Conservation (phyloP, 64 coral and sea anemone species). For the Porites australiensis region DNA sequence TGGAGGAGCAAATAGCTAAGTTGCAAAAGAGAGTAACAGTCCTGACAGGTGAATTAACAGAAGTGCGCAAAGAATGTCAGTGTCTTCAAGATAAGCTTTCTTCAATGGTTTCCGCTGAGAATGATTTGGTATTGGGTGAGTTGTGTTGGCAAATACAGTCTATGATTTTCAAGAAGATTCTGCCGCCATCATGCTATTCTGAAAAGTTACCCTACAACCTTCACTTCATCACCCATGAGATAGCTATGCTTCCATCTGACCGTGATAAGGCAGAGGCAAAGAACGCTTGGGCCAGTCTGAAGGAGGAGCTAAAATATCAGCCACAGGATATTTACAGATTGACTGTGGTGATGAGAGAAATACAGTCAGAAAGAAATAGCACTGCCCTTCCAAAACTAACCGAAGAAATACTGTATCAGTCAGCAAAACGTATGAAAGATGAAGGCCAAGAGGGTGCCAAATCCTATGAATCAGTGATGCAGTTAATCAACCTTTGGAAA, state of each 20-base stretch:
- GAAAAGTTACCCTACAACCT: not conserved
- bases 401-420: not conserved
- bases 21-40: no score
- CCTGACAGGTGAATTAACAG: not conserved
- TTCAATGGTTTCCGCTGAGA: not conserved
- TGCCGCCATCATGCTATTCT: not conserved
- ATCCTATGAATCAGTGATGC: not conserved
- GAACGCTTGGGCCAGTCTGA: not conserved
- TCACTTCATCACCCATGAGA: not conserved
- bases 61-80: not conserved
- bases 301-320: not conserved
- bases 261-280: not conserved
- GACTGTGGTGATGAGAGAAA: not conserved
- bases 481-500: not conserved
- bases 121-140: constrained; percentile 10
- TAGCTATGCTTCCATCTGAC: not conserved
- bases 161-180: constrained; percentile 1
- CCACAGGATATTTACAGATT: not conserved
- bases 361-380: not conserved
- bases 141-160: not conserved
- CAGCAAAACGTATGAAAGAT: not conserved
- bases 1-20: not conserved
- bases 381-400: constrained; percentile 2
- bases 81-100: not conserved
- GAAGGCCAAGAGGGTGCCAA: not conserved